Evolutionary conservation across 2,113 vertebrate species (phyloP).

Genomic region (Ophthalmolycus amberensis): DNA sequence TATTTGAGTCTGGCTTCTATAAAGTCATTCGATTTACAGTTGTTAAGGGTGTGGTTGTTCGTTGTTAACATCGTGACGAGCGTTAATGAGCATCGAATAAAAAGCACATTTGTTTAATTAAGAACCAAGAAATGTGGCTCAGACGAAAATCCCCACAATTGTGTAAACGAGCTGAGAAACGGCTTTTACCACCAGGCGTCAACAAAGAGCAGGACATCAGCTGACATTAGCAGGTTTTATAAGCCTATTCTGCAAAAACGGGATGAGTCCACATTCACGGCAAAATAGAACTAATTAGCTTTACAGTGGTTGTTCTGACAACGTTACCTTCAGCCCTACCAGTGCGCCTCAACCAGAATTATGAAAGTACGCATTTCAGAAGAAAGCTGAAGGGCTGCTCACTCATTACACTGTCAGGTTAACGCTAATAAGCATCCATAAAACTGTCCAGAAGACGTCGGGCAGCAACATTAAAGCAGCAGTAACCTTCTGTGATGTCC

Average conservation of each 20-base stretch:
- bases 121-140: too few relatives aligned
- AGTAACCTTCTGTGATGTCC: slow-evolving; percentile 97
- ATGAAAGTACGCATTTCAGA: not conserved
- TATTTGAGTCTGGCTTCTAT: not conserved
- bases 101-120: too few relatives aligned
- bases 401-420: not conserved
- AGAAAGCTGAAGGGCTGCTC: not conserved
- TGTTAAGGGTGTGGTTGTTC: not conserved
- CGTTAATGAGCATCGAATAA: too few relatives aligned
- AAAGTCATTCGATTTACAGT: not conserved
- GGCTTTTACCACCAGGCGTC: too few relatives aligned
- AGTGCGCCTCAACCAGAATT: not conserved
- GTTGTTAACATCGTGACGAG: not conserved
- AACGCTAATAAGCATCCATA: not conserved
- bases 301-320: too few relatives aligned
- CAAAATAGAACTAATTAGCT: too few relatives aligned
- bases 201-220: too few relatives aligned
- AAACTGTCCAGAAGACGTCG: not conserved
- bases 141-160: too few relatives aligned
- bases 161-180: too few relatives aligned
- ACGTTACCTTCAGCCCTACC: not conserved
- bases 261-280: too few relatives aligned
- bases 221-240: too few relatives aligned
- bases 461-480: not conserved
- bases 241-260: too few relatives aligned